A percentile compares a stretch with the other conserved stretches of the same genome.
Evolutionary conservation across 2,888 invertebrate genomes (phyloP).

Genomic region (Leptinotarsa peninsularis): DNA sequence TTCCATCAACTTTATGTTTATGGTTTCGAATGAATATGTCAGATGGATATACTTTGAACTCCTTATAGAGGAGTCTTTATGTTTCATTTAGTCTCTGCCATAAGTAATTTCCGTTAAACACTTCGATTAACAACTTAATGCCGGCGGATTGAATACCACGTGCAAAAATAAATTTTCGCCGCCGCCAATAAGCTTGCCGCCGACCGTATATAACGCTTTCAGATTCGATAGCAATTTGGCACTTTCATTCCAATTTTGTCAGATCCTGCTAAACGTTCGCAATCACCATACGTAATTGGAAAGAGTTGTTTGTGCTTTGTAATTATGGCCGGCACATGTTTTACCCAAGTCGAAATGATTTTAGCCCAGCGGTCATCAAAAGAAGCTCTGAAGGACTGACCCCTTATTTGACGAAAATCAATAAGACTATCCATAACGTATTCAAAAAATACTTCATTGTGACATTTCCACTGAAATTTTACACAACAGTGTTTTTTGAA

Average conservation of each 20-base stretch:
- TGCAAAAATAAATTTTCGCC: conserved; percentile 21
- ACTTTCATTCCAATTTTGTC: conserved; percentile 48
- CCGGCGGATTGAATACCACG: conserved; percentile 7
- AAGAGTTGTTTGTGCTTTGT: conserved; percentile 42
- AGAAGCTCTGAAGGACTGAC: not conserved
- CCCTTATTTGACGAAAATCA: no score
- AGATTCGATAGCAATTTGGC: conserved; percentile 44
- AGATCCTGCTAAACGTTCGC: conserved; percentile 46
- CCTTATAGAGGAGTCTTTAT: no score
- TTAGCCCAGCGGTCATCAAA: not conserved
- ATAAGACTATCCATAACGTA: no score
- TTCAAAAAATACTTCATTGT: no score
- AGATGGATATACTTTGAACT: no score
- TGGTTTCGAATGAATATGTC: no score
- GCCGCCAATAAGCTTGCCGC: conserved; percentile 37
- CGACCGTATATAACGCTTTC: conserved; percentile 45
- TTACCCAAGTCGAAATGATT: conserved; percentile 23
- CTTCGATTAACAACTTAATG: not conserved
- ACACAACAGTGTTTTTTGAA: no score
- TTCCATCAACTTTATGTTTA: no score
- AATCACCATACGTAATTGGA: conserved; percentile 54
- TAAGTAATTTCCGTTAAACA: not conserved
- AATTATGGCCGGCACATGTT: conserved; percentile 40
- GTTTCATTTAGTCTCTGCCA: no score
- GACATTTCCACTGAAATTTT: no score